Base-by-base conservation (phyloP, 2,888 invertebrate genomes). In the Torymus aiolomorphi region DNA sequence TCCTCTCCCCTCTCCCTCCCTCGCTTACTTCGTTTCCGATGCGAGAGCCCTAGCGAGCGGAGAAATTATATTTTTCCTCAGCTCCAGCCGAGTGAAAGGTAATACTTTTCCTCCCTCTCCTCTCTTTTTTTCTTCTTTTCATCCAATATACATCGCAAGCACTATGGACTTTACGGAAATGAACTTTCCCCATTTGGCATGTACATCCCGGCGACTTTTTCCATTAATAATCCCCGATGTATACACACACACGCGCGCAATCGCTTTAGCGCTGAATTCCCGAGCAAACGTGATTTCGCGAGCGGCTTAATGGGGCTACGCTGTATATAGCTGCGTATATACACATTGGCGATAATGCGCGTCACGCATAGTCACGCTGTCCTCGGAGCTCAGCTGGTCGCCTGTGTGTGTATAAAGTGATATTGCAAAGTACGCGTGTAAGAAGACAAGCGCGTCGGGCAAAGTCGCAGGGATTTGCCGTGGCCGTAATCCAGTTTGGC, bases 41-140 rank as follows among this genome's bases (percentile, higher is more conserved):
- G 67, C 78, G 76, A 69, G 69, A 51, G 54, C 59, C 73, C n/a
- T 59, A 63, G 67, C 78, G 76, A 69, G 69, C 56, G 54, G 72
- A 70, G 71, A 81, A 78, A 78, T 78, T 81, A 77, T 78, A 74
- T 73, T 80, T 80, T 80, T 76, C 73, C 71, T 69, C 72, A 42
- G 72, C 66, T 66, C 24, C 31, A 31, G 52, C 67, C 78, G n/a
- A 71, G 65, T 8, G 75, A 59, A 18, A 56, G 75, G 49, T 61
- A 62, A 75, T 67, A 78, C 63, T 75, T 76, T 79, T 67, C 20
- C 61, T 42, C 54, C 42, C 13, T 54, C 67, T 42, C 49, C 13
- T 54, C 13, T 42, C 66, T 42, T 20, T 8, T n/a, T n/a, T n/a
- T n/a, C n/a, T n/a, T n/a, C n/a, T 54, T 20, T 18, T 56, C 13